Base-by-base conservation (phyloP, 1,140 invertebrate genomes). In the Frieseomelitta varia region DNA sequence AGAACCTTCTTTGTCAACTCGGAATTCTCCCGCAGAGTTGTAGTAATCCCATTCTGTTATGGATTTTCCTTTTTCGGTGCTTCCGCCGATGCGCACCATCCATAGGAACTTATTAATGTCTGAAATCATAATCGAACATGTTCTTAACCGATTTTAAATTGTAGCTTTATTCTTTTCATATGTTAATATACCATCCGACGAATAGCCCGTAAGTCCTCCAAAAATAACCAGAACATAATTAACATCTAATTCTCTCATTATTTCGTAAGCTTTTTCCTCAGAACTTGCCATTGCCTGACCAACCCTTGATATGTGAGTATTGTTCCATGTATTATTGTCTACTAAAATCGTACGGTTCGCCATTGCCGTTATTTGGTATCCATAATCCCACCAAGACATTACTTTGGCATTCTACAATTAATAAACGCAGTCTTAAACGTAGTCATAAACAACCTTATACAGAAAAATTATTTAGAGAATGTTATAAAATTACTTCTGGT, bases 371-470 rank as follows among this genome's bases (percentile, higher is more conserved):
- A 99, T 99, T 95, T 99, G 99, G 95, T 99, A 99, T 12, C 99
- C 99, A 95, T 99, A 99, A 97, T 99, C 99, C 99, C 99, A 99
- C 99, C 99, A 99, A 3, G 98, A 99, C 99, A 99, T 99, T 63
- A 99, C 97, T 95, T 98, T 98, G 8, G 99, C 97, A 95, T 99
- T 97, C 97, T 98, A 73, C 92, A 92, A 81, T 84, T 61, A 89
- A 81, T 90, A 74, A 91, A 74, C 71, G n/a, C 27, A 84, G 27
- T 53, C 79, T 74, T 17, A 78, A 78, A 58, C 3, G n/a, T 87
- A 6, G 6, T 47, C 39, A 8, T 8, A 47, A 47, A 47, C 39
- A 47, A 47, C 6, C 39, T 8, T 47, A 47, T 79, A 55, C 17
- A 21, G 24, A 80, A 15, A 53, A 75, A 10, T 17, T 53, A 30